Percentiles rank a stretch among this genome's conserved stretches.
Evolutionary conservation across 2,888 invertebrate genomes (phyloP).

Genomic region (Brenthis daphne): DNA sequence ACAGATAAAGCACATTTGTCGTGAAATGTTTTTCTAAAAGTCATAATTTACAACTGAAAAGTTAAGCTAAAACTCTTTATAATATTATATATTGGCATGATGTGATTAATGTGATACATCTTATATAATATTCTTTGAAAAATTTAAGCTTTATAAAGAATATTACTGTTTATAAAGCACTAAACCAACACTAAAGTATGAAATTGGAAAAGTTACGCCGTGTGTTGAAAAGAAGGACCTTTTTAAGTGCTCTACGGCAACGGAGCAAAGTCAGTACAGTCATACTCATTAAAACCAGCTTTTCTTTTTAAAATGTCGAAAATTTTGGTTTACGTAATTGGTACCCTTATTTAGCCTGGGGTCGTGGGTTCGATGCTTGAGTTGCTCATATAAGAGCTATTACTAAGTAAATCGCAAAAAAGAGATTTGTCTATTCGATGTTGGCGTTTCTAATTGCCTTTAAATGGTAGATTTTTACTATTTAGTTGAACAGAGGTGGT

Average conservation of each 20-base stretch:
- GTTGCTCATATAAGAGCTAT: no score
- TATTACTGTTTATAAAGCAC: slow-evolving; percentile 12
- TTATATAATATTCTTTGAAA: background rate
- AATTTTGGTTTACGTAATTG: background rate
- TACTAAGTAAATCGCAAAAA: no score
- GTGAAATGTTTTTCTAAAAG: no score
- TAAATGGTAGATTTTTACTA: background rate
- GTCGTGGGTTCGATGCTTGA: background rate
- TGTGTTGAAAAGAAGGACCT: slow-evolving; percentile 23
- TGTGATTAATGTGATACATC: no score
- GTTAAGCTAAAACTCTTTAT: no score
- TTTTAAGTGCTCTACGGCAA: slow-evolving; percentile 18
- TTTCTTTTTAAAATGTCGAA: background rate
- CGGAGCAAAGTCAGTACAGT: slow-evolving; percentile 2
- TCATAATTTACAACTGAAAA: no score
- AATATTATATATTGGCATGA: no score
- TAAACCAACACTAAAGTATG: slow-evolving; percentile 22
- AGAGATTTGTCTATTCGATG: no score
- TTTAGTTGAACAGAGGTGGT: background rate
- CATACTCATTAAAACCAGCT: slow-evolving; percentile 10
- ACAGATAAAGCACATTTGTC: no score
- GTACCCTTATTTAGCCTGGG: background rate
- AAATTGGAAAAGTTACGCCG: slow-evolving; percentile 31
- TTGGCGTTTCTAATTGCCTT: no score
- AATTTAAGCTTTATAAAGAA: background rate